Evolutionary conservation across 2,888 invertebrate genomes (phyloP).

Genomic region (Tubulanus polymorphus): DNA sequence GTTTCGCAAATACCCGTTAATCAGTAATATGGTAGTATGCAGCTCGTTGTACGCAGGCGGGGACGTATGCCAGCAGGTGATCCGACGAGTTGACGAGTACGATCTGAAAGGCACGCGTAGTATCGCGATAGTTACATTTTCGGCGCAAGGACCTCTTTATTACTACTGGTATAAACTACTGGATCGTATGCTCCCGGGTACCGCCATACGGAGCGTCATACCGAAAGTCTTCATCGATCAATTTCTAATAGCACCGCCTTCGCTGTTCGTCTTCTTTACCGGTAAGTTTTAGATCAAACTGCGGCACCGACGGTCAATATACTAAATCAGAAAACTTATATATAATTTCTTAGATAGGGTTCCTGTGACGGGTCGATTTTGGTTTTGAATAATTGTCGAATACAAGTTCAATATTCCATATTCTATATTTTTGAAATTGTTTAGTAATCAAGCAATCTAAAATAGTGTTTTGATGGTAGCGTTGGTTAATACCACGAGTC

Average conservation of each 20-base stretch:
- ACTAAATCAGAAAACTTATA: too few species aligned
- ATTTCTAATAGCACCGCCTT: background rate
- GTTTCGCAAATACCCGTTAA: constrained; percentile 3
- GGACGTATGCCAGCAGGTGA: constrained; percentile 6
- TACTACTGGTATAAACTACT: constrained; percentile 4
- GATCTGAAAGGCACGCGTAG: background rate
- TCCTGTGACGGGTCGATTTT: too few species aligned
- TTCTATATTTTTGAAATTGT: too few species aligned
- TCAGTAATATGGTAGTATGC: constrained; percentile 5
- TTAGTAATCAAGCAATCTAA: too few species aligned
- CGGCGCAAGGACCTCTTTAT: constrained; percentile 5
- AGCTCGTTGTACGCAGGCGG: constrained; percentile 4
- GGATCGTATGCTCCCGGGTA: constrained; percentile 2
- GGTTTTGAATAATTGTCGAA: too few species aligned
- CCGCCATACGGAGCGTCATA: background rate
- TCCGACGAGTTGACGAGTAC: constrained; percentile 4
- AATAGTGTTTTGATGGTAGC: too few species aligned
- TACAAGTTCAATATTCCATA: too few species aligned
- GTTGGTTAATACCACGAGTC: too few species aligned
- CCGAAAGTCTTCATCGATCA: constrained; percentile 5
- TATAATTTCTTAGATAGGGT: too few species aligned
- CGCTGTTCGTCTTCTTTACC: constrained; percentile 2
- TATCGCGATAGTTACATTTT: background rate
- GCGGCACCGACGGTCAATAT: too few species aligned
- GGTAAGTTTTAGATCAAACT: background rate